A percentile compares a stretch with the other conserved stretches of the same genome.
Evolutionary conservation across 2,888 invertebrate species (phyloP).

Genomic region (Caenorhabditis imperialis): DNA sequence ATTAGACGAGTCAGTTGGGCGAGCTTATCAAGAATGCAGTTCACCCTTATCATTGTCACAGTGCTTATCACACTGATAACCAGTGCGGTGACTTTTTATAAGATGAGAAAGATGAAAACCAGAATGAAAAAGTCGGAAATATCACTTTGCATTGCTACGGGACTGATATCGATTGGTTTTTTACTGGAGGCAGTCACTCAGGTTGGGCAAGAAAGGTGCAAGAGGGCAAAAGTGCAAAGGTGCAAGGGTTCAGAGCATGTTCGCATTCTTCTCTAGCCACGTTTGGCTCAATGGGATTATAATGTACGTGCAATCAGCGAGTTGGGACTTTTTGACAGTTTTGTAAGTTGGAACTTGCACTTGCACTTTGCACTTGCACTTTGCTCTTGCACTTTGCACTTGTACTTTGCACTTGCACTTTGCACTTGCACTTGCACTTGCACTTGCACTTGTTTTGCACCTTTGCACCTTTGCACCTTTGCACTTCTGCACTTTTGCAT

Average conservation of each 20-base stretch:
- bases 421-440: too few relatives aligned
- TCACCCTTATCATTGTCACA: slow-evolving; percentile 17
- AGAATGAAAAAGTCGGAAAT: slow-evolving; percentile 32
- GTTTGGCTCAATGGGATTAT: slow-evolving; percentile 21
- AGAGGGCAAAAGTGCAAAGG: too few relatives aligned
- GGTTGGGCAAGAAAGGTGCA: too few relatives aligned
- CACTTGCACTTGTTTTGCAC: too few relatives aligned
- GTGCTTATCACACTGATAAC: slow-evolving; percentile 33
- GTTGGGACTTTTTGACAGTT: slow-evolving; percentile 32
- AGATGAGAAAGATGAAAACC: slow-evolving; percentile 34
- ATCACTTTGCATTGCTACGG: slow-evolving; percentile 29
- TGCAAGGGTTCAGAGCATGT: slow-evolving; percentile 26
- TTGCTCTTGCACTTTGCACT: too few relatives aligned
- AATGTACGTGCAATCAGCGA: slow-evolving; percentile 2
- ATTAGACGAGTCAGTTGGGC: slow-evolving; percentile 23
- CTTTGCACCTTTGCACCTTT: too few relatives aligned
- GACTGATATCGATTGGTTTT: slow-evolving; percentile 23
- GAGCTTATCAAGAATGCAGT: slow-evolving; percentile 27
- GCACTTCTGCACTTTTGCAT: too few relatives aligned
- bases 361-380: neutral
- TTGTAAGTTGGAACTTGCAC: slow-evolving; percentile 10
- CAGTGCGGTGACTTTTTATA: slow-evolving; percentile 27
- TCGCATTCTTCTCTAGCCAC: slow-evolving; percentile 34
- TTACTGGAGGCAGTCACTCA: slow-evolving; percentile 32
- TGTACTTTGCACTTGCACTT: too few relatives aligned